These are phyloP conservation scores for Schizopygopsis malacanthus DNA, from an alignment of 2,797 vertebrate genomes.

Conservation along the genomic window DNA sequence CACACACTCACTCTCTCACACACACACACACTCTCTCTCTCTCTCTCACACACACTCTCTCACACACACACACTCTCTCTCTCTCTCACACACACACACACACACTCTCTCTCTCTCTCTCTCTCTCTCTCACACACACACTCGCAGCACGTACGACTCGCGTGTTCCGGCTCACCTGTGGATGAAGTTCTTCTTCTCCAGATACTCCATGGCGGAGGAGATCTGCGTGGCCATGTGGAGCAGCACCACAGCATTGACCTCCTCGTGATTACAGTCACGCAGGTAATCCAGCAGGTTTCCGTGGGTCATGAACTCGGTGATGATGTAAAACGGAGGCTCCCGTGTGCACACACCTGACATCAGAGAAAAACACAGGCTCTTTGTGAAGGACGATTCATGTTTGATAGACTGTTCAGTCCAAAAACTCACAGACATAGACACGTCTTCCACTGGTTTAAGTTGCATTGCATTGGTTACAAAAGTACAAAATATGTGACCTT, in stretches of 20 bases:
- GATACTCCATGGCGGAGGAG: slow-evolving; percentile 98
- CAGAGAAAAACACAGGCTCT: neutral
- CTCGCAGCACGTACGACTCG: too few species aligned
- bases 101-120: too few species aligned
- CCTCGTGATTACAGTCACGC: slow-evolving; percentile 93
- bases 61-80: too few species aligned
- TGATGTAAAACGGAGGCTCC: slow-evolving; percentile 97
- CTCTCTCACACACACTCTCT: too few species aligned
- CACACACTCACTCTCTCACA: too few species aligned
- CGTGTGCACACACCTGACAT: slow-evolving; percentile 93
- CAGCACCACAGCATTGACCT: slow-evolving; percentile 96
- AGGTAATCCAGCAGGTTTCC: slow-evolving; percentile 97
- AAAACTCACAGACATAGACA: neutral
- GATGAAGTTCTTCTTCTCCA: slow-evolving; percentile 99
- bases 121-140: too few species aligned
- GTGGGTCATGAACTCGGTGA: slow-evolving; percentile 99
- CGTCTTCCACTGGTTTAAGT: neutral
- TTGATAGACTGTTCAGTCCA: neutral
- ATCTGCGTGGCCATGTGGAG: slow-evolving; percentile 99
- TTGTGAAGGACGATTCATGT: neutral
- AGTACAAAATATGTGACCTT: neutral
- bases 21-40: too few species aligned
- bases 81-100: too few species aligned
- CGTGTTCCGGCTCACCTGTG: slow-evolving; percentile 82
- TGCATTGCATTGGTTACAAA: neutral